Conservation (phyloP, 1,140 invertebrate genomes). For the Apocrypta bakeri region DNA sequence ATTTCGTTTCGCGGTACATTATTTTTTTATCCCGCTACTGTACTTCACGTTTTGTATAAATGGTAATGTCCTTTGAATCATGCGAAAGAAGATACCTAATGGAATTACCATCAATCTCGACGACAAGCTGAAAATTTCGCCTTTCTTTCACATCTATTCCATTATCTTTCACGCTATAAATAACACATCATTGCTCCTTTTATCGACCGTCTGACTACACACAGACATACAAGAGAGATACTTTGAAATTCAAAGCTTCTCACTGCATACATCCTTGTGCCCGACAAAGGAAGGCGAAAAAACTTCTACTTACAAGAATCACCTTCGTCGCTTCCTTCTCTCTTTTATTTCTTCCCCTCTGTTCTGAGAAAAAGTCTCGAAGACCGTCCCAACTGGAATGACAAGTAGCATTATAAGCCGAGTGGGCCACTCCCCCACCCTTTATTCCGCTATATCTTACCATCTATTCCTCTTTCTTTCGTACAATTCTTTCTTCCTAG, state of each 20-base stretch:
- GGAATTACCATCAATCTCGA: neutral
- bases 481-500: neutral
- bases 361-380: neutral
- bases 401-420: neutral
- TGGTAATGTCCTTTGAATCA: neutral
- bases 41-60: too few relatives aligned
- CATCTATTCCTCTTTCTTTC: neutral
- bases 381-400: neutral
- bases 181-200: neutral
- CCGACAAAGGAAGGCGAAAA: slow-evolving; percentile 4
- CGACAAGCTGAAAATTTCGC: neutral
- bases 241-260: neutral
- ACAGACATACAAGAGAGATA: neutral
- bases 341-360: neutral
- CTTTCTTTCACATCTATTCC: neutral
- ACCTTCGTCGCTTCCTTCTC: neutral
- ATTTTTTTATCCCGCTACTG: too few relatives aligned
- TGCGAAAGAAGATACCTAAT: neutral
- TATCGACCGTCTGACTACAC: neutral
- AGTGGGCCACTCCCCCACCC: neutral
- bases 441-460: too few relatives aligned
- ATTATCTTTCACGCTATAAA: neutral
- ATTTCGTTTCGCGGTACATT: too few relatives aligned
- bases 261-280: neutral
- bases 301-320: neutral